Percentiles rank a stretch among this genome's conserved stretches.
Evolutionary conservation across 1,140 invertebrate species (phyloP).

Genomic region (Drosophila pseudoobscura): DNA sequence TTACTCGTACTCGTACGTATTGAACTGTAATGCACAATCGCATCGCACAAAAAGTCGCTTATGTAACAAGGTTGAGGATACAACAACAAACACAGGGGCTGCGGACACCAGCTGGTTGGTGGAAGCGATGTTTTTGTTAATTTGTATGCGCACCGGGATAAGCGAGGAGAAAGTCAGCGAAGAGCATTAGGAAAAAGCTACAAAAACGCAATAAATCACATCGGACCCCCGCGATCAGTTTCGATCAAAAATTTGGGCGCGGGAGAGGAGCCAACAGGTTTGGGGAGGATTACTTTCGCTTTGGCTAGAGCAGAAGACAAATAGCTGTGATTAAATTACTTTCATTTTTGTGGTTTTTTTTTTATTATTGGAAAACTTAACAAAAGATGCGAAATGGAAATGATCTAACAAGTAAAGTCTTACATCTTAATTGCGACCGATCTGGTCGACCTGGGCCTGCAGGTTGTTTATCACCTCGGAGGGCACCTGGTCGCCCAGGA

Average conservation of each 20-base stretch:
- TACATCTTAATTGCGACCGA: constrained; percentile 86
- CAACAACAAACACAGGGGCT: neutral
- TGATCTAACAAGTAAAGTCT: constrained; percentile 26
- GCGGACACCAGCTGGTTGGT: constrained; percentile 11
- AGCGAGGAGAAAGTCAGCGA: constrained; percentile 63
- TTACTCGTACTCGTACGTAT: constrained; percentile 24
- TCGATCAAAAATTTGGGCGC: constrained; percentile 31
- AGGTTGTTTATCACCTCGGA: constrained; percentile 94
- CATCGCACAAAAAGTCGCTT: constrained; percentile 39
- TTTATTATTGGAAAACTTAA: constrained; percentile 66
- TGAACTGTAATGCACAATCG: constrained; percentile 62
- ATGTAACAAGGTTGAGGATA: constrained; percentile 75
- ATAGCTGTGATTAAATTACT: constrained; percentile 52
- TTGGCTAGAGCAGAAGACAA: constrained; percentile 33
- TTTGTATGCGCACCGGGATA: constrained; percentile 70
- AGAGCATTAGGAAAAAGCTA: constrained; percentile 47
- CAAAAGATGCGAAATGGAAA: constrained; percentile 53
- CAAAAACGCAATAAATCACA: constrained; percentile 40
- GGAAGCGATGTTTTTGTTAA: constrained; percentile 53
- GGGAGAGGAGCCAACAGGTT: constrained; percentile 62
- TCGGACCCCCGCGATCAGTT: constrained; percentile 4
- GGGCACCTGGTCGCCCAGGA: constrained; percentile 91
- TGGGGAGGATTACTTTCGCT: constrained; percentile 67
- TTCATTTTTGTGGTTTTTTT: constrained; percentile 37
- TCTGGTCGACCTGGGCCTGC: constrained; percentile 91